These are phyloP conservation scores for Corythornis cristatus DNA, from an alignment of 2,113 vertebrate genomes.

Conservation along the genomic window DNA sequence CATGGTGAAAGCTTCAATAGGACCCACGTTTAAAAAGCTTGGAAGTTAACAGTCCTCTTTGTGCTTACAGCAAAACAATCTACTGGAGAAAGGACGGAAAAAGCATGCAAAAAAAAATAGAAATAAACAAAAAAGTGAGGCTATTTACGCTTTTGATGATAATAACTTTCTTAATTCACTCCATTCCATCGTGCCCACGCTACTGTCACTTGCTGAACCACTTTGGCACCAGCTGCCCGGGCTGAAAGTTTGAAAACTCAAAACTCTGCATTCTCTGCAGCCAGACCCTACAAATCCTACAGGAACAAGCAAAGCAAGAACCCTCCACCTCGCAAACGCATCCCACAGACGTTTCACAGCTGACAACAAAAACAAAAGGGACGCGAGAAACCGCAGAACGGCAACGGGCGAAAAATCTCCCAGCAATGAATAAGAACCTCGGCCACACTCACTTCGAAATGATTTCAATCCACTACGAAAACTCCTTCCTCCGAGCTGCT, in stretches of 20 bases:
- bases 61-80: background rate
- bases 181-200: background rate
- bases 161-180: background rate
- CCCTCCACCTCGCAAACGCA: rapidly evolving
- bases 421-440: background rate
- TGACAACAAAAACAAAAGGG: background rate
- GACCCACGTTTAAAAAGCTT: background rate
- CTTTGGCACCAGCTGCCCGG: background rate
- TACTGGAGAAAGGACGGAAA: background rate
- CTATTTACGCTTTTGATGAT: background rate
- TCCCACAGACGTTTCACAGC: rapidly evolving
- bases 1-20: background rate
- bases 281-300: background rate
- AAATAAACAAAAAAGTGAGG: background rate
- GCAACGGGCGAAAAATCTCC: rapidly evolving
- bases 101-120: rapidly evolving
- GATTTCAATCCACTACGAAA: rapidly evolving
- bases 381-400: rapidly evolving
- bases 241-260: background rate
- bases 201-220: background rate
- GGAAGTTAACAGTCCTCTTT: background rate
- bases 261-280: background rate
- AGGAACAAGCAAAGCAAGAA: background rate
- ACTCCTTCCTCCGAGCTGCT: background rate
- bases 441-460: rapidly evolving